phyloP scores from a whole-genome alignment of 2,113 vertebrate genomes.

The Microcebus murinus region DNA sequence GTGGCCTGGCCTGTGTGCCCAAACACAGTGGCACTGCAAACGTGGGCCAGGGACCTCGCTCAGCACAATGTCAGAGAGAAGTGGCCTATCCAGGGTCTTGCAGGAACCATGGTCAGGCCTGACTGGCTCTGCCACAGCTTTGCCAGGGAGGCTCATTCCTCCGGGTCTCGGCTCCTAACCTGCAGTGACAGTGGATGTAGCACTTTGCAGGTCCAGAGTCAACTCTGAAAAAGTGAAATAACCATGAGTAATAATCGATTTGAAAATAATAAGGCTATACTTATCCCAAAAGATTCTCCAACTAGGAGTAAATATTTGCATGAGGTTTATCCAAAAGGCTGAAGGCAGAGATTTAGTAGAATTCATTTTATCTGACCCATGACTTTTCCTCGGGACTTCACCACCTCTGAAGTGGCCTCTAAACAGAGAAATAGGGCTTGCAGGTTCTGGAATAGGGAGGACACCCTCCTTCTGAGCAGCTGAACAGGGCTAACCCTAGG shows the following conservation, averaged over 20 bases:
- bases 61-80: background rate
- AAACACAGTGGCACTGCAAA: background rate
- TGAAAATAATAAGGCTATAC: constrained; percentile 14
- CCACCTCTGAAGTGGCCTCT: background rate
- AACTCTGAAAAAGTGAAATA: background rate
- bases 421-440: background rate
- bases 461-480: background rate
- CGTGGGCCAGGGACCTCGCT: background rate
- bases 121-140: background rate
- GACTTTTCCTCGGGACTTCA: background rate
- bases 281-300: background rate
- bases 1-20: background rate
- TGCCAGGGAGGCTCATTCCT: background rate
- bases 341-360: background rate
- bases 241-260: background rate
- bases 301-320: background rate
- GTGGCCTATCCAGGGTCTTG: background rate
- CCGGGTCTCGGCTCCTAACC: background rate
- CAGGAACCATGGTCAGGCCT: background rate
- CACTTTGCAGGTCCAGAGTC: background rate
- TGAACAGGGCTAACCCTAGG: background rate
- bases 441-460: background rate
- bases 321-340: constrained; percentile 7
- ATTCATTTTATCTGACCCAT: background rate
- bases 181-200: background rate